phyloP scores from a whole-genome alignment of 2,113 vertebrate genomes.

The Osmerus eperlanus region DNA sequence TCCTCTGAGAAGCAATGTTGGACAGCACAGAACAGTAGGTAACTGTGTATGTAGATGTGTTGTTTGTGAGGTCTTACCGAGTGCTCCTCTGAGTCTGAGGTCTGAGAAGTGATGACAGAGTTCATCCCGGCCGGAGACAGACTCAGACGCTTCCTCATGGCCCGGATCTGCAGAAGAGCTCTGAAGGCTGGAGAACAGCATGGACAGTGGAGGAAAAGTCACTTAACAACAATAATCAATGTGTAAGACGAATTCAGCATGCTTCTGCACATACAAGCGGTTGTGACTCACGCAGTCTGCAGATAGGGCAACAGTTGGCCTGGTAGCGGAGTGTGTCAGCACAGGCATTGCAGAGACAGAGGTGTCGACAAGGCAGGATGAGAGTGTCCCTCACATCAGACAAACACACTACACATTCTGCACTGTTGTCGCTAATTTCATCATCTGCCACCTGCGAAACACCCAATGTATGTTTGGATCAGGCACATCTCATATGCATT shows the following conservation, averaged over 20 bases:
- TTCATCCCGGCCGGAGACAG: slow-evolving; percentile 86
- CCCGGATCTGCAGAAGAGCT: slow-evolving; percentile 95
- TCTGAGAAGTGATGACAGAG: slow-evolving; percentile 91
- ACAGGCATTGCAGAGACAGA: slow-evolving; percentile 92
- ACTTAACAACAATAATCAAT: too few species aligned
- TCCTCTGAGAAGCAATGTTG: background rate
- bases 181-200: slow-evolving; percentile 78
- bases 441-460: slow-evolving; percentile 84
- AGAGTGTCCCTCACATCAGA: slow-evolving; percentile 94
- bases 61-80: slow-evolving; percentile 72
- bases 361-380: slow-evolving; percentile 94
- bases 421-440: slow-evolving; percentile 96
- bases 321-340: slow-evolving; percentile 95
- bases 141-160: slow-evolving; percentile 93
- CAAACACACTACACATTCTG: slow-evolving; percentile 96
- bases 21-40: background rate
- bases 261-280: background rate
- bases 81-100: slow-evolving; percentile 92
- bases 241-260: too few species aligned
- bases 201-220: too few species aligned
- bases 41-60: background rate
- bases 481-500: background rate
- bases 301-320: slow-evolving; percentile 97
- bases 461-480: background rate
- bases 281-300: slow-evolving; percentile 84